Conservation (phyloP, 2,888 invertebrate genomes). For the Boloria euphrosyne region DNA sequence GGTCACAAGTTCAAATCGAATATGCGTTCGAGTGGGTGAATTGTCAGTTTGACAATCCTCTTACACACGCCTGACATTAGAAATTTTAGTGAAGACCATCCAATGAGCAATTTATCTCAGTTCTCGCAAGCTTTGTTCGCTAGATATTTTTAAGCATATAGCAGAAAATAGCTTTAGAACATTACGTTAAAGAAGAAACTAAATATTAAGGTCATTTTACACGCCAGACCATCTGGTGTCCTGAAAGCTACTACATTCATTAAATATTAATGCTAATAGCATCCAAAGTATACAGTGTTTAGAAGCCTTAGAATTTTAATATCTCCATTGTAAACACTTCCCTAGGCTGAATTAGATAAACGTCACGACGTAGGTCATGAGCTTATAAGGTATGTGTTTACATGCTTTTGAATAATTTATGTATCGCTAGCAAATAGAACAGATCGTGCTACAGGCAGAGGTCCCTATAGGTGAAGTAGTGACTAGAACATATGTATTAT, state of each 20-base stretch:
- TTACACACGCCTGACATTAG: constrained; percentile 9
- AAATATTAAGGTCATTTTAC: constrained; percentile 42
- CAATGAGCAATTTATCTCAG: constrained; percentile 15
- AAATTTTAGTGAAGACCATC: constrained; percentile 18
- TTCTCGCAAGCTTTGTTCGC: background rate
- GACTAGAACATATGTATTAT: background rate
- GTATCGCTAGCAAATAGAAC: constrained; percentile 39
- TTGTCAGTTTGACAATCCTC: constrained; percentile 19
- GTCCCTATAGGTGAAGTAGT: constrained; percentile 16
- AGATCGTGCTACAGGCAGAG: constrained; percentile 40
- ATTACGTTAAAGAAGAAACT: constrained; percentile 7
- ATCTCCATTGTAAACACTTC: constrained; percentile 60
- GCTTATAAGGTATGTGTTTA: constrained; percentile 45
- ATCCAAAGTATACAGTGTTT: constrained; percentile 41
- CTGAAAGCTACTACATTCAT: constrained; percentile 50
- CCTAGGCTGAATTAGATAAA: constrained; percentile 45
- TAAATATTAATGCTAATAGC: constrained; percentile 38
- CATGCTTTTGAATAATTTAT: constrained; percentile 47
- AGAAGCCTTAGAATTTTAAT: constrained; percentile 64
- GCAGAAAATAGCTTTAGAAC: background rate
- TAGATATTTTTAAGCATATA: constrained; percentile 1
- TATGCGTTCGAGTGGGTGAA: constrained; percentile 21
- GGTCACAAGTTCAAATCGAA: constrained; percentile 24
- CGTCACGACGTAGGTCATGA: constrained; percentile 46
- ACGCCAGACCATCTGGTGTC: constrained; percentile 54